Base-by-base conservation (phyloP, 30 jellyfish, hydroid and myxozoan species). In the Catostylus mosaicus region DNA sequence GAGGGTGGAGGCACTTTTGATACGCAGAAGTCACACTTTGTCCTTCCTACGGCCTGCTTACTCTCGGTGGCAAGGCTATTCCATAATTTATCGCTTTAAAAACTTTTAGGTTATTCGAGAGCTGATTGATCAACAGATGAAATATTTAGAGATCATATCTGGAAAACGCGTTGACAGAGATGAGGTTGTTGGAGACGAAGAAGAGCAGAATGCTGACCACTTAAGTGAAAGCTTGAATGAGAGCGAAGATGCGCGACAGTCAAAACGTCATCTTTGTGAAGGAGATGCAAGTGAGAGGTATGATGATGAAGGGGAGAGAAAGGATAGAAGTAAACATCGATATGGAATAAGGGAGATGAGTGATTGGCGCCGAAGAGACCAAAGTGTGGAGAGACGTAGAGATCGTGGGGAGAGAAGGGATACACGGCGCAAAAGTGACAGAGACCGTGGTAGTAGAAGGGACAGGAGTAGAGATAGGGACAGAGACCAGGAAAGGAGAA, bases 71-170 rank as follows among this genome's bases (percentile, higher is more conserved):
- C 80, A 3, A 54, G 54, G 0, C 40, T 47, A 14, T 27, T 18
- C 0, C 88, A 29, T 10, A 61, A 18, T 50, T 56, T 75, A 0
- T 61, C 45, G 10, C 37, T 77, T 30, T 47, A 0, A 16, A 11
- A 5, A 14, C 10, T 34, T 16, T 0, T 36, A 91, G 98, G 95
- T 86, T 30, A 73, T 91, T 0, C 83, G 91, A 31, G 99, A 88
- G 77, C 75, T 93, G 24, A 83, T 93, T 27, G 99, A 93, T 8
- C 96, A 93, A 35, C 99, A 93, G 70, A 93, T 89, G 96, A 73
- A 81, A 40, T 93, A 93, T 56, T 64, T 93, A 26, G 90, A 79
- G 71, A 64, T 90, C 61, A 37, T 84, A 20, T 30, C 71, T 5
- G 88, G 82, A 3, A 50, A 40, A 14, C 54, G 54, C 54, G 14